Conservation (phyloP, 1,140 invertebrate genomes). For the Druon quercuslanigerum region DNA sequence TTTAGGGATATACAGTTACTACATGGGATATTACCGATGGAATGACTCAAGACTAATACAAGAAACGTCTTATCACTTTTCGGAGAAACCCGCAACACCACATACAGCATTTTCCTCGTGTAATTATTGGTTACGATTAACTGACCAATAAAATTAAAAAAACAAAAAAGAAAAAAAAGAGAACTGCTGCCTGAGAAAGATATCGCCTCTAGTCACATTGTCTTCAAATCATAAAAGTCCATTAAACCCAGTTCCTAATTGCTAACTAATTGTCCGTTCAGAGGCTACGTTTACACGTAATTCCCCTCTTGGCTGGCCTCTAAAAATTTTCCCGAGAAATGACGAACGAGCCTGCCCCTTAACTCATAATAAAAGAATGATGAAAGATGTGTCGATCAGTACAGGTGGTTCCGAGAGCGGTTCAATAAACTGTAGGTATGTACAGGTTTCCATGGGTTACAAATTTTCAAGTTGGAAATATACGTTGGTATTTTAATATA, state of each 20-base stretch:
- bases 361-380: not conserved
- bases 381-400: too few relatives aligned
- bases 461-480: too few relatives aligned
- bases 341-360: not conserved
- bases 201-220: constrained; percentile 20
- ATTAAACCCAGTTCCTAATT: constrained; percentile 18
- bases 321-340: not conserved
- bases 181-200: constrained; percentile 1
- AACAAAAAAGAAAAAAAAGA: too few relatives aligned
- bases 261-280: constrained; percentile 18
- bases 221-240: constrained; percentile 7
- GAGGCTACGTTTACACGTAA: constrained; percentile 7
- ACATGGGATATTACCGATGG: not conserved
- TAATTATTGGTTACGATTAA: constrained; percentile 14
- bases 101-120: not conserved
- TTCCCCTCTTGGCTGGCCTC: constrained; percentile 2
- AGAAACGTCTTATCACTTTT: not conserved
- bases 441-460: too few relatives aligned
- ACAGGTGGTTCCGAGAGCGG: too few relatives aligned
- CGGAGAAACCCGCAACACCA: not conserved
- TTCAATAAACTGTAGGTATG: too few relatives aligned
- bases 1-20: not conserved
- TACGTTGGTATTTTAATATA: too few relatives aligned
- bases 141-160: constrained; percentile 7
- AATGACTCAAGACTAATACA: not conserved